A percentile compares a stretch with the other conserved stretches of the same genome.
These are phyloP conservation scores for Cirrhinus molitorella DNA, from an alignment of 2,797 vertebrate genomes.

Conservation along the genomic window DNA sequence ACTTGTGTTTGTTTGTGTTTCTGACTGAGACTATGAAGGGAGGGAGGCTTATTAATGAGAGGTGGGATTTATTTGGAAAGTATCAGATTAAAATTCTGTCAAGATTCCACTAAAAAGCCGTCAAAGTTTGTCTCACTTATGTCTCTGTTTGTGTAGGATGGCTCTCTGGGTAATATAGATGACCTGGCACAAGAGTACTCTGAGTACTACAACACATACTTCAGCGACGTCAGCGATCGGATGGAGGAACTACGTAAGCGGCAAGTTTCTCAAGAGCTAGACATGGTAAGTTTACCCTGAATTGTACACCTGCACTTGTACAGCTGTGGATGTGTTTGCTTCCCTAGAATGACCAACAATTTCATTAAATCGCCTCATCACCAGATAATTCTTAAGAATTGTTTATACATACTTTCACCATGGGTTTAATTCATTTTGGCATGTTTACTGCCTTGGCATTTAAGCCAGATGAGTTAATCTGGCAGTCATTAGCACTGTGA, in stretches of 20 bases:
- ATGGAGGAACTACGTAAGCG: constrained; percentile 96
- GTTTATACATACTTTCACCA: background rate
- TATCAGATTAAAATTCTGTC: background rate
- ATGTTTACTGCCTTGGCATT: background rate
- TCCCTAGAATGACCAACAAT: background rate
- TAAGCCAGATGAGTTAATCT: constrained; percentile 33
- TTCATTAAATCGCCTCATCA: background rate
- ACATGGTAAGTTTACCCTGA: constrained; percentile 81
- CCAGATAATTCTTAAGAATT: background rate
- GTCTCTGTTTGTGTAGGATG: constrained; percentile 81
- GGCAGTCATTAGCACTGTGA: constrained; percentile 21
- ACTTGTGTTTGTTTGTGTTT: constrained; percentile 34
- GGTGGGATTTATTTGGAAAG: constrained; percentile 5
- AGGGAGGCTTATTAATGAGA: background rate
- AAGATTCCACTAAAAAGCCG: background rate
- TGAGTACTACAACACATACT: constrained; percentile 97
- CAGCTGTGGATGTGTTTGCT: background rate
- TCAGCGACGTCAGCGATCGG: constrained; percentile 93
- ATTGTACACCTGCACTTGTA: background rate
- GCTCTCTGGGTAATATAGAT: constrained; percentile 97
- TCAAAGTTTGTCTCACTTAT: background rate
- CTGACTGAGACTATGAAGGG: background rate
- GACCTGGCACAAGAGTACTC: constrained; percentile 98
- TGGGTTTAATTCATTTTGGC: background rate
- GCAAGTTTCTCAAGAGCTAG: constrained; percentile 92